Percentiles rank a stretch among this genome's conserved stretches.
Conservation (phyloP, 2,888 invertebrate genomes). For the Notodonta ziczac region DNA sequence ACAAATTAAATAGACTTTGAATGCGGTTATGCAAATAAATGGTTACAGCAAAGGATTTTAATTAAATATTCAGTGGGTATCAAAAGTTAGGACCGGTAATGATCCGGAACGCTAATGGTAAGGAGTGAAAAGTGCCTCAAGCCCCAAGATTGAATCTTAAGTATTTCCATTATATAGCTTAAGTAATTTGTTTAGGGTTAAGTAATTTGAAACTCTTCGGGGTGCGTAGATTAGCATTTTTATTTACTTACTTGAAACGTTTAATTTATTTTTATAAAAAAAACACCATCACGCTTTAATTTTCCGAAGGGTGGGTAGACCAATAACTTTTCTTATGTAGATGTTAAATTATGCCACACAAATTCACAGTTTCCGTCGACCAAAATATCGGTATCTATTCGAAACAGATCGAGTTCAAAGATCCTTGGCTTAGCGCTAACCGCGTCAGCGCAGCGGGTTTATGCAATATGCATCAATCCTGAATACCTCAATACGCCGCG, state of each 20-base stretch:
- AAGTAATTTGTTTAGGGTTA: conserved; percentile 7
- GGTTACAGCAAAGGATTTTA: conserved; percentile 2
- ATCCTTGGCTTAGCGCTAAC: conserved; percentile 30
- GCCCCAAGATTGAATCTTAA: conserved; percentile 8
- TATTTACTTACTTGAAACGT: background rate
- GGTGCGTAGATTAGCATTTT: background rate
- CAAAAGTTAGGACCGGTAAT: conserved; percentile 6
- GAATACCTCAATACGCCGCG: too few relatives aligned
- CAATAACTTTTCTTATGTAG: too few relatives aligned
- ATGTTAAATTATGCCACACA: too few relatives aligned
- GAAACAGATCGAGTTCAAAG: conserved; percentile 29
- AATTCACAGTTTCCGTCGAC: background rate
- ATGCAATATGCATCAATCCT: conserved; percentile 8
- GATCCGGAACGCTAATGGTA: conserved; percentile 1
- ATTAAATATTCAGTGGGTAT: conserved; percentile 6
- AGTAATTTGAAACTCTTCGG: conserved; percentile 4
- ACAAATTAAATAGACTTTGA: background rate
- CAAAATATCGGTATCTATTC: conserved; percentile 17
- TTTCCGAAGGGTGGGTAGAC: too few relatives aligned
- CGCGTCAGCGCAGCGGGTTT: background rate
- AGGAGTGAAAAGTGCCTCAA: background rate
- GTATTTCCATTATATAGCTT: conserved; percentile 7
- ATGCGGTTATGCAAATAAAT: conserved; percentile 4
- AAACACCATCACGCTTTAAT: too few relatives aligned
- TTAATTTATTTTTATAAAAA: background rate